Conservation (phyloP, 2,888 invertebrate species). For the Melikaiella ostensackeni region DNA sequence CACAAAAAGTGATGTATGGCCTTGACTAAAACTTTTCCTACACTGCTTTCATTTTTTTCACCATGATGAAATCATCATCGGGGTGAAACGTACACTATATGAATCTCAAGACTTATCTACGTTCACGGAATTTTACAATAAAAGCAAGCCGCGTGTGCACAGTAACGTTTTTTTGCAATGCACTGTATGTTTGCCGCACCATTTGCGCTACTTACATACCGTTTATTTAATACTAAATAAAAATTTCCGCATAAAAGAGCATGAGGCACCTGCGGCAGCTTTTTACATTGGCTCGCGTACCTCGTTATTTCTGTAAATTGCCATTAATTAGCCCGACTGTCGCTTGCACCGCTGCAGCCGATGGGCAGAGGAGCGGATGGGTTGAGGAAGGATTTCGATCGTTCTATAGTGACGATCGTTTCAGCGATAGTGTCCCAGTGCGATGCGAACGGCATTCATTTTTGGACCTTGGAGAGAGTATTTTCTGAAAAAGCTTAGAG, state of each 20-base stretch:
- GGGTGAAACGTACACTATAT: neutral
- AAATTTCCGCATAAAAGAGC: conserved; percentile 43
- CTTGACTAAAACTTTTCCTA: neutral
- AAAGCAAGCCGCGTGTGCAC: conserved; percentile 50
- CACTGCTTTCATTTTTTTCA: neutral
- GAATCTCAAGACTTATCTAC: neutral
- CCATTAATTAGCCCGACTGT: conserved; percentile 63
- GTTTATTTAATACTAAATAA: conserved; percentile 49
- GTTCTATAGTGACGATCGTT: conserved; percentile 44
- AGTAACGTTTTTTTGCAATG: conserved; percentile 45
- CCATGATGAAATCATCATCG: conserved; percentile 24
- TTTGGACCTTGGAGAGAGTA: conserved; percentile 2
- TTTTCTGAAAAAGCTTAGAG: conserved; percentile 12
- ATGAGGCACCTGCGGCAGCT: conserved; percentile 59
- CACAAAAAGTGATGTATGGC: conserved; percentile 21
- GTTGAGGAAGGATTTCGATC: conserved; percentile 47
- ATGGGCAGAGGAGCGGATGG: neutral
- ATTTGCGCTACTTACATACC: conserved; percentile 48
- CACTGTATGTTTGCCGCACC: conserved; percentile 58
- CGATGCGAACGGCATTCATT: conserved; percentile 43
- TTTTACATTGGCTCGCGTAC: conserved; percentile 58
- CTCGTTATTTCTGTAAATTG: conserved; percentile 67
- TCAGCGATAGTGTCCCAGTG: conserved; percentile 51
- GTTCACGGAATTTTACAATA: conserved; percentile 54
- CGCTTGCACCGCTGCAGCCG: conserved; percentile 47